Base-by-base conservation (phyloP, 2,113 vertebrate species). In the Ciconia maguari region DNA sequence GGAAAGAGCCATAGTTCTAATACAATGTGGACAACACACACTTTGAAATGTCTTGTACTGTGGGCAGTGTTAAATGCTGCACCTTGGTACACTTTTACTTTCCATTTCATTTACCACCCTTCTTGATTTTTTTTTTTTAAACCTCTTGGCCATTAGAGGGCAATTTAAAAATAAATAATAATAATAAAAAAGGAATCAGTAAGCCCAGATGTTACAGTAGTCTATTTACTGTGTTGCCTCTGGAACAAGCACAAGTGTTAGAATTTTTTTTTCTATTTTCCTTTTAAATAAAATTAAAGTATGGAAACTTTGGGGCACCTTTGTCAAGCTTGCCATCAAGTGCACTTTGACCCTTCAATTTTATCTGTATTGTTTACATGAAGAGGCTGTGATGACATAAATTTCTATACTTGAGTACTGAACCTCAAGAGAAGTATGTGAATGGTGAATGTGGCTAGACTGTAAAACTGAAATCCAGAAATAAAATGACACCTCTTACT, bases 191-290 rank as follows among this genome's bases (percentile, higher is more conserved):
- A 76, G 49, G 84, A 91, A 96, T 93, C 61, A 46, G 74, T 95
- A 96, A 89, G 10, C 42, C 52, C 68, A 96, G 91, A 54, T 90
- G 74, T 97, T 94, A 91, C 20, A 69, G 41, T 78, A 70, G 75
- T 71, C 70, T 92, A 26, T 96, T 97, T 96, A 95, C 92, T 97
- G 79, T 91, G 82, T 87, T 92, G 60, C 55, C 77, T 94, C 80
- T 95, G 82, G 79, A 97, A 91, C 30, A 89, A 74, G 32, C 49
- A 51, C 62, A 17, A 13, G 62, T 48, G 41, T 89, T 88, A 91
- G 68, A 34, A 55, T 46, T n/a, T 7, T 70, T 89, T 89, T 80
- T 65, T 58, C 54, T 61, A 2, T 86, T 91, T 91, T 80, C 13
- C 13, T 64, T 65, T 70, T 22, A 51, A 48, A 36, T 49, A 68